Conservation (phyloP, 2,797 vertebrate genomes). For the Ctenochaetus hawaiiensis region DNA sequence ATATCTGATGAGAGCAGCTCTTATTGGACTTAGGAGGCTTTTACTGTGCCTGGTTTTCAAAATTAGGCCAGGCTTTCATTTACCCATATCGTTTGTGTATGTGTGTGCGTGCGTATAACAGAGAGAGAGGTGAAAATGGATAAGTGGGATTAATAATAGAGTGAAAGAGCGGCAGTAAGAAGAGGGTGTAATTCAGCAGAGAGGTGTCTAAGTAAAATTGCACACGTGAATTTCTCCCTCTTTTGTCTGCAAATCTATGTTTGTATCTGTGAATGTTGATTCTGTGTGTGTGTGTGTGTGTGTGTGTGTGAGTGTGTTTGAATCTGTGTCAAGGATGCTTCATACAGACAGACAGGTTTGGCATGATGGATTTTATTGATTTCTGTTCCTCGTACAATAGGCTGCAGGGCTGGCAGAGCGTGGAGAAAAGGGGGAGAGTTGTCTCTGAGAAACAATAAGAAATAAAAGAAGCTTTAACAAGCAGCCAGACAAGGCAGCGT, state of each 20-base stretch:
- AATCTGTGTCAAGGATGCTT: slow-evolving; percentile 70
- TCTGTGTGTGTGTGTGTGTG: not conserved
- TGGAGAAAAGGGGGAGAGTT: slow-evolving; percentile 15
- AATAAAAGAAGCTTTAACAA: slow-evolving; percentile 41
- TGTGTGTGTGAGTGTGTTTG: slow-evolving; percentile 11
- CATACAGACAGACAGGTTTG: slow-evolving; percentile 53
- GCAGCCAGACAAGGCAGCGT: slow-evolving; percentile 30
- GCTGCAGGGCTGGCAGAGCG: slow-evolving; percentile 44
- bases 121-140: slow-evolving; percentile 44
- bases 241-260: slow-evolving; percentile 33
- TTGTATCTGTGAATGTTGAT: not conserved
- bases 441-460: slow-evolving; percentile 59
- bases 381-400: slow-evolving; percentile 56
- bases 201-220: slow-evolving; percentile 43
- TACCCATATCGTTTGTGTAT: slow-evolving; percentile 9
- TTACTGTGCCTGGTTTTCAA: slow-evolving; percentile 37
- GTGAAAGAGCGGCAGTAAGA: slow-evolving; percentile 48
- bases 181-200: slow-evolving; percentile 52
- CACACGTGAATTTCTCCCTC: slow-evolving; percentile 19
- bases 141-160: slow-evolving; percentile 78
- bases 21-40: slow-evolving; percentile 28
- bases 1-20: slow-evolving; percentile 29
- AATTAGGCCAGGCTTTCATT: slow-evolving; percentile 39
- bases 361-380: slow-evolving; percentile 80
- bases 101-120: not conserved